Evolutionary conservation across 2,888 invertebrate species (phyloP), one percentile per base, ranked within the genome.

Genomic region (Alcis repandata): DNA sequence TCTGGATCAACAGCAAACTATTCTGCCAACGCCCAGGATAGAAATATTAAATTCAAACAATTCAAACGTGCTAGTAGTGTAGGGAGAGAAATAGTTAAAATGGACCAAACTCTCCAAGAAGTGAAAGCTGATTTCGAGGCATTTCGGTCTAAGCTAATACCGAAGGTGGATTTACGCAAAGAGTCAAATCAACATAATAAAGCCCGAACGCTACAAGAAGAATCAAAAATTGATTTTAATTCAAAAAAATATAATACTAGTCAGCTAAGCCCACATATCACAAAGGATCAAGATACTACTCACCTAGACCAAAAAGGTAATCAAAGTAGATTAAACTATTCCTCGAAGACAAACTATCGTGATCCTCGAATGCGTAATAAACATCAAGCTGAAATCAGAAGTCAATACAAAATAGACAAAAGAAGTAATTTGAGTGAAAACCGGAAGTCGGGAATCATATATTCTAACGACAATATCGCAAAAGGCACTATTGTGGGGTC

Each of bases 381-480:
- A 43, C 66, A 69, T n/a, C 49, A 68, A 40, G 74, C 78, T 22
- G 74, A 79, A 56, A 45, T 52, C n/a, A 81, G 73, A 64, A 69
- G 74, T 48, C 79, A 72, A 59, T 69, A 66, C 54, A 75, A 72
- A 48, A 63, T 79, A 59, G 70, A 74, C 49, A 74, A 70, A 56
- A 67, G 71, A 59, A 67, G 57, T 59, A 74, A 77, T 60, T 69
- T 74, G 6, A 68, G 69, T 43, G 71, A 67, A 11, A 56, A 60
- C 8, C 51, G 68, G 2, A 67, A 67, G 40, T 72, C 82, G 65
- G 92, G 92, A 13, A 90, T 92, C 52, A 84, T 89, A 7, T 92
- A 92, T 79, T 90, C 92, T 0, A 89, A 79, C 77, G 91, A 91
- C 59, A 92, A 89, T 67, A 90, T 92, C 66, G 87, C 89, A 4